A percentile compares a stretch with the other conserved stretches of the same genome.
Conservation (phyloP, 2,797 vertebrate species). For the Craterocephalus amniculus region DNA sequence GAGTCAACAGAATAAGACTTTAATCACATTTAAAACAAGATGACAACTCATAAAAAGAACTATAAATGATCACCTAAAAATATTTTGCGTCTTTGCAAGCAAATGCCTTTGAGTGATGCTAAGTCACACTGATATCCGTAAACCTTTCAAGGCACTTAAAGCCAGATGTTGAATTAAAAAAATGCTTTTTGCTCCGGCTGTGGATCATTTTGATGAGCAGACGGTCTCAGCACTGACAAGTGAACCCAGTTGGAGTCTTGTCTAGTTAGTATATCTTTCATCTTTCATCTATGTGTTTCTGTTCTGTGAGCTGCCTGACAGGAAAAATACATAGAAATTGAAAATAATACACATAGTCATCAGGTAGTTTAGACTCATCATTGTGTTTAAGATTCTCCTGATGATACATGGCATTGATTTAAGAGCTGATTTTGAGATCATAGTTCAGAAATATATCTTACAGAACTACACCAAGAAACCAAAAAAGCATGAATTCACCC, state of each 20-base stretch:
- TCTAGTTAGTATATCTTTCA: slow-evolving; percentile 27
- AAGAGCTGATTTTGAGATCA: too few species aligned
- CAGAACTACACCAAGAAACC: slow-evolving; percentile 17
- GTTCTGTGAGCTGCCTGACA: background rate
- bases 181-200: slow-evolving; percentile 55
- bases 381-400: slow-evolving; percentile 16
- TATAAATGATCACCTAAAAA: slow-evolving; percentile 15
- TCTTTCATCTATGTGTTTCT: slow-evolving; percentile 29
- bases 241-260: slow-evolving; percentile 23
- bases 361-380: background rate
- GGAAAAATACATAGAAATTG: background rate
- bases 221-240: slow-evolving; percentile 27
- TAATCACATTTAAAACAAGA: background rate
- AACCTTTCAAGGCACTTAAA: slow-evolving; percentile 30
- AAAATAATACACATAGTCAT: background rate
- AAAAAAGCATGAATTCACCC: slow-evolving; percentile 20
- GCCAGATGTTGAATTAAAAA: slow-evolving; percentile 61
- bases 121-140: slow-evolving; percentile 34
- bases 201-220: slow-evolving; percentile 56
- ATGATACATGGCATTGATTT: background rate
- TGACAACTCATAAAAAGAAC: background rate
- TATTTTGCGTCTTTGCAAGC: slow-evolving; percentile 8
- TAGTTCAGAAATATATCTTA: slow-evolving; percentile 6
- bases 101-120: slow-evolving; percentile 36
- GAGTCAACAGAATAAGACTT: slow-evolving; percentile 18